phyloP scores from a whole-genome alignment of 2,113 vertebrate species.

The Myodes glareolus region DNA sequence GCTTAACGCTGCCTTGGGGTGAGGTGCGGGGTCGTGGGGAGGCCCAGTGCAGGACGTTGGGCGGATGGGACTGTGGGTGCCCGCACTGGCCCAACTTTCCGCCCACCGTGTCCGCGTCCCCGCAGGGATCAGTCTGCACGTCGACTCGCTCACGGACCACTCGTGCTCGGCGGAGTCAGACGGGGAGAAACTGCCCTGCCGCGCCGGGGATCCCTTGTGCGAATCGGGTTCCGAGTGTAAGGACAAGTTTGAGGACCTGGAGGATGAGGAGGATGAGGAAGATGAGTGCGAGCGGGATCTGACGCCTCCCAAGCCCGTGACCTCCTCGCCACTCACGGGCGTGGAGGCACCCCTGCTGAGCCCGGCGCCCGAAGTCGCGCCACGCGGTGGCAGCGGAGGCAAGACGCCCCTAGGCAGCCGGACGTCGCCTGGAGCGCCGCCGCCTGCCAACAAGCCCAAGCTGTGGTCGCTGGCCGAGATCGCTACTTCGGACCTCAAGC shows the following conservation, averaged over 20 bases:
- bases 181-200: constrained; percentile 92
- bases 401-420: constrained; percentile 90
- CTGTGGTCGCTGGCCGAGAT: constrained; percentile 99
- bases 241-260: constrained; percentile 90
- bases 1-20: fast-evolving
- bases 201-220: constrained; percentile 88
- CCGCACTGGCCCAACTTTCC: not conserved
- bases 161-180: constrained; percentile 97
- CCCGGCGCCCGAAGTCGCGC: constrained; percentile 89
- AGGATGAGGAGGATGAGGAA: constrained; percentile 87
- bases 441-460: constrained; percentile 93
- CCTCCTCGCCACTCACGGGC: constrained; percentile 93
- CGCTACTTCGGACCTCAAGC: constrained; percentile 98
- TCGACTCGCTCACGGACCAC: constrained; percentile 97
- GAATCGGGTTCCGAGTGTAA: constrained; percentile 90
- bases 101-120: constrained; percentile 37
- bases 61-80: not conserved
- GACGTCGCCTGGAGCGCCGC: constrained; percentile 89
- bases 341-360: constrained; percentile 92
- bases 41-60: no score
- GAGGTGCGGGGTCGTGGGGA: not conserved
- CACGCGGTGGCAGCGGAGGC: constrained; percentile 83
- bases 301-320: constrained; percentile 90
- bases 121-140: constrained; percentile 96
- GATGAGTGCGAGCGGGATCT: constrained; percentile 76